Evolutionary conservation across 2,888 invertebrate species (phyloP).

Genomic region (Cephonodes hylas): DNA sequence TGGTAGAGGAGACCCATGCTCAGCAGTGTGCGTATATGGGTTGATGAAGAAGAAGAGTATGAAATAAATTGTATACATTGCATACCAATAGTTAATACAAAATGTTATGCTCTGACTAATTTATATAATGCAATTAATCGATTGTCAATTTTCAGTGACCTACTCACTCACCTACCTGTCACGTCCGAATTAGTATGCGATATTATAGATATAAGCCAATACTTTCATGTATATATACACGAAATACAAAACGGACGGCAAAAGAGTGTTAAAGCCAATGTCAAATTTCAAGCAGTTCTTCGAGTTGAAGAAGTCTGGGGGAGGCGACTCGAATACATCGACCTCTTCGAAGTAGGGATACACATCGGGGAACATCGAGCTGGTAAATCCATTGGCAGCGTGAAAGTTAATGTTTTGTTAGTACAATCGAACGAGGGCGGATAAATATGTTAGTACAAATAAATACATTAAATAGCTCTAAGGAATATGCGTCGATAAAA

Average conservation of each 20-base stretch:
- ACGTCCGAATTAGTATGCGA: conserved; percentile 17
- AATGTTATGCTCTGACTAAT: no score
- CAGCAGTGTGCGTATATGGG: no score
- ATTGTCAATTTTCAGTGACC: no score
- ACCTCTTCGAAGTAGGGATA: conserved; percentile 66
- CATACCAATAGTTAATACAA: no score
- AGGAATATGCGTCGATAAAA: no score
- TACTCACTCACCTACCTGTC: conserved; percentile 27
- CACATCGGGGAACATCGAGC: conserved; percentile 60
- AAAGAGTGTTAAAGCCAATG: conserved; percentile 4
- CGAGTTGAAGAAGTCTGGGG: conserved; percentile 52
- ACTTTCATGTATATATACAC: conserved; percentile 12
- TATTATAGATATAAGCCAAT: conserved; percentile 10
- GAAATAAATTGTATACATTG: no score
- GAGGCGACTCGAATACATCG: conserved; percentile 61
- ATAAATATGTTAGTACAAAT: no score
- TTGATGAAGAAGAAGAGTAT: no score
- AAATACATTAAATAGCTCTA: no score
- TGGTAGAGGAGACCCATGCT: no score
- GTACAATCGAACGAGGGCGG: background rate
- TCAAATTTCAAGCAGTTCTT: conserved; percentile 16
- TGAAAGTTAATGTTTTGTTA: conserved; percentile 5
- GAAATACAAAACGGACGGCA: conserved; percentile 20
- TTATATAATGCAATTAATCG: background rate
- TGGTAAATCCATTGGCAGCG: conserved; percentile 40